Base-by-base conservation (phyloP, 2,113 vertebrate species). In the Larimichthys polyactis region DNA sequence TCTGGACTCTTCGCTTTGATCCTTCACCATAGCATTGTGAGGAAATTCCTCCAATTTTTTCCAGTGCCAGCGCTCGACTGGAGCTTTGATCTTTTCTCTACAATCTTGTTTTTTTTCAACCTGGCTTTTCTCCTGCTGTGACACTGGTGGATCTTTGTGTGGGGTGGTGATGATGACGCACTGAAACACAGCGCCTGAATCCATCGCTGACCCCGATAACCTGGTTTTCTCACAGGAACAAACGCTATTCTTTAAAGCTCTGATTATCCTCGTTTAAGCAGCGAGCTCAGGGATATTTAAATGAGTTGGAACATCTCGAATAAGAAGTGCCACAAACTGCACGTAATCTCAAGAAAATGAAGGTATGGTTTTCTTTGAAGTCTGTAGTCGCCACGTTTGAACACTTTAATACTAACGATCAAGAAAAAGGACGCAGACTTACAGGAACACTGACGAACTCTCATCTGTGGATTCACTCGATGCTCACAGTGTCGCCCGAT, bases 11-110 rank as follows among this genome's bases (percentile, higher is more conserved):
- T 5, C 22, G 32, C 40, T 73, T 73, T 73, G 55, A 73, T 73
- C 71, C 57, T 32, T 32, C 40, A 15, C 11, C 55, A 15, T 0
- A 20, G 40, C 43, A 32, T 32, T 62, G 16, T 60, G 16, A 36
- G 8, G 24, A 59, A 46, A 24, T 59, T 46, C 16, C 11, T 12
- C 19, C 17, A 11, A 72, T 60, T 48, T 32, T 4, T 1, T 7
- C 11, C 36, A 22, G 36, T 5, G 2, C 36, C 62, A 16, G 62
- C n/a, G 10, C 19, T 12, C 36, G 3, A 16, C 27, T 4, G 27
- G 5, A 44, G 20, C 70, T 72, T 72, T 72, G 70, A 72, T 72
- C 70, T 46, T 15, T 24, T 48, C 43, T 72, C 11, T 20, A 4
- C 17, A 27, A 19, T 48, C 22, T 29, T 59, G 17, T 66, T 24